These are phyloP conservation scores for Mellilla xanthometata DNA, from an alignment of 2,888 invertebrate species.

Conservation along the genomic window DNA sequence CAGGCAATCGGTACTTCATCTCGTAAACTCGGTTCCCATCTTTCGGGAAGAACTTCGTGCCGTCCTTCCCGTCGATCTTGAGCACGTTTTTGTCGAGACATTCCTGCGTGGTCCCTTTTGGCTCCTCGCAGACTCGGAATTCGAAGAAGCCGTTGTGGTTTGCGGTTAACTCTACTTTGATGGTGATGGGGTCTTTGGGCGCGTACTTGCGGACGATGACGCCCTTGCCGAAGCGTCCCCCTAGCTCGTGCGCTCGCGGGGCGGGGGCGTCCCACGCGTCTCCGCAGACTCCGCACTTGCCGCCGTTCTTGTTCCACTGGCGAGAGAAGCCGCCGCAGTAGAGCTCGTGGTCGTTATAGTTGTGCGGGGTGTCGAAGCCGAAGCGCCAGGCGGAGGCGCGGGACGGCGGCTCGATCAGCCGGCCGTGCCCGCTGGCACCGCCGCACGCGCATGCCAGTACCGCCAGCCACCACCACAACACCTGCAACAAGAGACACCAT, in stretches of 20 bases:
- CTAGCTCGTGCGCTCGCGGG: conserved; percentile 91
- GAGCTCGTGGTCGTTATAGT: conserved; percentile 94
- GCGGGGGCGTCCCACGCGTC: conserved; percentile 89
- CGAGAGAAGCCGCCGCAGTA: conserved; percentile 94
- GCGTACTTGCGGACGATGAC: conserved; percentile 91
- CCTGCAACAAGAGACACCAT: conserved; percentile 40
- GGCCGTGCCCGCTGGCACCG: conserved; percentile 84
- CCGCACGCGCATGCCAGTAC: conserved; percentile 50
- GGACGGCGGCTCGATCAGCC: conserved; percentile 93
- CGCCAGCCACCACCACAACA: conserved; percentile 60
- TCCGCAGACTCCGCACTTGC: conserved; percentile 94
- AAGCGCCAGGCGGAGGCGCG: conserved; percentile 94
- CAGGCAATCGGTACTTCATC: conserved; percentile 85
- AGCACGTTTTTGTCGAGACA: conserved; percentile 90
- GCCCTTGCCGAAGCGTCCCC: conserved; percentile 92
- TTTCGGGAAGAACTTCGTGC: conserved; percentile 87
- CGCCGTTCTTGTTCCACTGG: conserved; percentile 91
- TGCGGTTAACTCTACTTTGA: conserved; percentile 93
- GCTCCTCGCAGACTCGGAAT: conserved; percentile 90
- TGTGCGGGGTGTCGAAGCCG: conserved; percentile 93
- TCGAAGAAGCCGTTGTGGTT: conserved; percentile 94
- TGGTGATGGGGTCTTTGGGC: conserved; percentile 85
- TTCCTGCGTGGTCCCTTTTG: conserved; percentile 86
- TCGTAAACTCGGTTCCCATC: conserved; percentile 92
- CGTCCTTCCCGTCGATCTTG: conserved; percentile 73